phyloP scores from a whole-genome alignment of 2,888 invertebrate species.

The Girardia tigrina region DNA sequence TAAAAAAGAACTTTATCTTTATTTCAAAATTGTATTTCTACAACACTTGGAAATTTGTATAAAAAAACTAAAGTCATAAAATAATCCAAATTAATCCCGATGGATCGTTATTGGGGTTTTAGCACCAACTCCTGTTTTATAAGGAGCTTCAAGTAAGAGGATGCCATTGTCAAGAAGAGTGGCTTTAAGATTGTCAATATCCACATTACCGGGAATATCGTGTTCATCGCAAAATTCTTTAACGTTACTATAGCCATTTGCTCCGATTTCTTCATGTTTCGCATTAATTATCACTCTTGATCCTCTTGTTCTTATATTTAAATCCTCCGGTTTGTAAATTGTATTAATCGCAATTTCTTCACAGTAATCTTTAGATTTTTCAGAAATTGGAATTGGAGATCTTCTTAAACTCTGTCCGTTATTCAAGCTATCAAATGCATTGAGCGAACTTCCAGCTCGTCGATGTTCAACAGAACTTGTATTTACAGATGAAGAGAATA shows the following conservation, averaged over 20 bases:
- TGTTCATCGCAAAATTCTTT: constrained; percentile 8
- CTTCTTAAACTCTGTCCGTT: background rate
- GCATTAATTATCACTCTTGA: background rate
- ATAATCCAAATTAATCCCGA: background rate
- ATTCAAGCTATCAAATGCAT: background rate
- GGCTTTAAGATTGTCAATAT: background rate
- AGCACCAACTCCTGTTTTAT: background rate
- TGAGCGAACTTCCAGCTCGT: background rate
- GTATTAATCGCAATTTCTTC: constrained; percentile 2
- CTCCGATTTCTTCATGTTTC: background rate
- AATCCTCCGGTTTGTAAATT: background rate
- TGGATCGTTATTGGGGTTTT: background rate
- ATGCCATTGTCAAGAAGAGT: background rate
- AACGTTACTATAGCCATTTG: background rate
- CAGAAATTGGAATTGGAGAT: background rate
- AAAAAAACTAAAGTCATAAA: too few relatives aligned
- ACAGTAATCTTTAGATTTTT: constrained; percentile 2
- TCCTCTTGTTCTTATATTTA: background rate
- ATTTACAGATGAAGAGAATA: background rate
- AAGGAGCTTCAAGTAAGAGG: background rate
- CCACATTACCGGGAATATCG: background rate
- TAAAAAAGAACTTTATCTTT: too few relatives aligned
- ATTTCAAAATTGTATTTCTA: too few relatives aligned
- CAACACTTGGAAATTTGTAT: too few relatives aligned
- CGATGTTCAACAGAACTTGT: background rate